phyloP scores from a whole-genome alignment of 2,888 invertebrate species.

The Drosophila histrio region DNA sequence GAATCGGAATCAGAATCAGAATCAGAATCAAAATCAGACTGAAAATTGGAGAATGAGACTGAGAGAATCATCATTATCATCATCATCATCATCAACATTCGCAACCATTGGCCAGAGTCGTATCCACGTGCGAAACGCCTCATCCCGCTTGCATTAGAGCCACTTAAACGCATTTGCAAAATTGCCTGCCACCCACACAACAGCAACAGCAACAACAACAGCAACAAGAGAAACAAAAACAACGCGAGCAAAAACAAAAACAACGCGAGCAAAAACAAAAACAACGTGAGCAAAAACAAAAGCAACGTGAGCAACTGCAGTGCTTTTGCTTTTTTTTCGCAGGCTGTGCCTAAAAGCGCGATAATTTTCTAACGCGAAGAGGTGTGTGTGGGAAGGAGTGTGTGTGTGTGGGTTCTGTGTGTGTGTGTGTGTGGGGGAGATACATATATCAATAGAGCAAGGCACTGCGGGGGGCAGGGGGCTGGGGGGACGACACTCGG shows the following conservation, averaged over 20 bases:
- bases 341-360: constrained; percentile 57
- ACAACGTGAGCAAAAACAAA: neutral
- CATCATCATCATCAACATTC: neutral
- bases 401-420: neutral
- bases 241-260: neutral
- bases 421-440: neutral
- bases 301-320: constrained; percentile 20
- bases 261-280: constrained; percentile 13
- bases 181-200: constrained; percentile 74
- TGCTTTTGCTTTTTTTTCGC: constrained; percentile 32
- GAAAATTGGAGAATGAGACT: neutral
- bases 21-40: constrained; percentile 1
- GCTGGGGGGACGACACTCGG: neutral
- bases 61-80: neutral
- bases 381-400: constrained; percentile 5
- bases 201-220: constrained; percentile 40
- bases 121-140: constrained; percentile 73
- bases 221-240: neutral
- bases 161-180: constrained; percentile 79
- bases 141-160: constrained; percentile 76
- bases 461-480: neutral
- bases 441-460: too few species aligned
- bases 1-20: constrained; percentile 2
- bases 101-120: constrained; percentile 29
- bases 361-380: constrained; percentile 61